Conservation (phyloP, 2,797 vertebrate species). For the Falco biarmicus region DNA sequence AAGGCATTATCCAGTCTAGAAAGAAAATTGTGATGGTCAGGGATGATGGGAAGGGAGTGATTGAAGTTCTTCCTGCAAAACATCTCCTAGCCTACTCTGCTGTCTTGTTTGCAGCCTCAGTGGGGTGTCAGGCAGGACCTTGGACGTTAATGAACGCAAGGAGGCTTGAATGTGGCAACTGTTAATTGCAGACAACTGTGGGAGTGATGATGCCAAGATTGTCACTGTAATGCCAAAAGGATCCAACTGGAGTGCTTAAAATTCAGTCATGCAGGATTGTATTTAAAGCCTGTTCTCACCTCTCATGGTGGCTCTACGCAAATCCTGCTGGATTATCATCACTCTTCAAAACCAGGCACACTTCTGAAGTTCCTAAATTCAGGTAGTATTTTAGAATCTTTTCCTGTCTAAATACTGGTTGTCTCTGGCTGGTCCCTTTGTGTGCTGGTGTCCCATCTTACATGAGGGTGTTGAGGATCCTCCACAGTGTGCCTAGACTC, state of each 20-base stretch:
- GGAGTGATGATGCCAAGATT: constrained; percentile 42
- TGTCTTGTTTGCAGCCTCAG: neutral
- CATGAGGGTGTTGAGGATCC: neutral
- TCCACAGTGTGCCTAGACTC: neutral
- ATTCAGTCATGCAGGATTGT: constrained; percentile 23
- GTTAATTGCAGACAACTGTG: constrained; percentile 45
- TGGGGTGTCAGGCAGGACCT: neutral
- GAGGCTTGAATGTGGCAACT: neutral
- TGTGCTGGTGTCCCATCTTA: neutral
- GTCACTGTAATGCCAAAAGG: constrained; percentile 27
- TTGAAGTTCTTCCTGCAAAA: neutral
- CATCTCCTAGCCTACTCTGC: neutral
- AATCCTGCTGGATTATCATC: constrained; percentile 37
- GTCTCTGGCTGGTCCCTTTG: neutral
- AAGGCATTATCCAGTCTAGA: neutral
- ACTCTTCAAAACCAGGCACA: neutral
- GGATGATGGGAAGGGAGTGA: neutral
- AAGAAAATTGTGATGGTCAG: neutral
- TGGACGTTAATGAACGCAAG: neutral
- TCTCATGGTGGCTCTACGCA: neutral
- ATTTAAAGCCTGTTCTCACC: constrained; percentile 60
- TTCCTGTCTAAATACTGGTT: neutral
- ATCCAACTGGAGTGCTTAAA: constrained; percentile 40
- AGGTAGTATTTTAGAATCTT: neutral
- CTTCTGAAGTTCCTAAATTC: neutral